Evolutionary conservation across 2,113 vertebrate species (phyloP).

Genomic region (Tragelaphus scriptus): DNA sequence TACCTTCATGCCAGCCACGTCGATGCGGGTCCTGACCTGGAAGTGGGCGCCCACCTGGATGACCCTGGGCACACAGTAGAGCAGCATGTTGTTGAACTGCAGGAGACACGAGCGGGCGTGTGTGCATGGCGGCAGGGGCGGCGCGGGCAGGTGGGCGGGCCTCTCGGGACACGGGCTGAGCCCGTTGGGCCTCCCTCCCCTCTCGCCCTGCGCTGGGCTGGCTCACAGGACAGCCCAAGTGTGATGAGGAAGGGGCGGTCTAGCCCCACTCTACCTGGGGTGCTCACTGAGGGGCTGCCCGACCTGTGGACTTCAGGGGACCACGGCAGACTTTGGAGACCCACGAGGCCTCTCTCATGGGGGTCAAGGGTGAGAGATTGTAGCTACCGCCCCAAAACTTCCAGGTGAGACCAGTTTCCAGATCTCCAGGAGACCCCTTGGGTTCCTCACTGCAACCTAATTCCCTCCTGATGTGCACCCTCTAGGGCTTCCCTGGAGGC

Average conservation of each 20-base stretch:
- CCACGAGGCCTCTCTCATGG: background rate
- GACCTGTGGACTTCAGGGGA: background rate
- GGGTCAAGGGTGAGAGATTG: background rate
- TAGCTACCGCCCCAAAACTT: background rate
- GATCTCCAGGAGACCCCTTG: background rate
- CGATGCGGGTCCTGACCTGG: slow-evolving; percentile 80
- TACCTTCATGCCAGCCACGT: slow-evolving; percentile 81
- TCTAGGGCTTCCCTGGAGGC: background rate
- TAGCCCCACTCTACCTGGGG: background rate
- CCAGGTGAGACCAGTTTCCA: background rate
- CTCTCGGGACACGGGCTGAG: rapidly evolving
- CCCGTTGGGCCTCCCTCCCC: rapidly evolving
- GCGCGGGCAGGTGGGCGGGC: rapidly evolving
- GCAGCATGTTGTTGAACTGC: slow-evolving; percentile 87
- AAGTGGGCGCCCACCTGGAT: slow-evolving; percentile 82
- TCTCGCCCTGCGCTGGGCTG: background rate
- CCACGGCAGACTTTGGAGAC: background rate
- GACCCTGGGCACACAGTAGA: slow-evolving; percentile 82
- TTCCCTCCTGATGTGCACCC: background rate
- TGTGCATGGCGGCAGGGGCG: rapidly evolving
- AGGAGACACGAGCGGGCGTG: background rate
- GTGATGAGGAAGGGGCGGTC: too few relatives aligned
- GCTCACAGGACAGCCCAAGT: background rate
- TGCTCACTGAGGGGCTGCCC: background rate
- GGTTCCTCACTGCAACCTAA: background rate